Evolutionary conservation across 1,140 invertebrate species (phyloP), one percentile per base, ranked within the genome.

Genomic region (Drosophila albomicans): DNA sequence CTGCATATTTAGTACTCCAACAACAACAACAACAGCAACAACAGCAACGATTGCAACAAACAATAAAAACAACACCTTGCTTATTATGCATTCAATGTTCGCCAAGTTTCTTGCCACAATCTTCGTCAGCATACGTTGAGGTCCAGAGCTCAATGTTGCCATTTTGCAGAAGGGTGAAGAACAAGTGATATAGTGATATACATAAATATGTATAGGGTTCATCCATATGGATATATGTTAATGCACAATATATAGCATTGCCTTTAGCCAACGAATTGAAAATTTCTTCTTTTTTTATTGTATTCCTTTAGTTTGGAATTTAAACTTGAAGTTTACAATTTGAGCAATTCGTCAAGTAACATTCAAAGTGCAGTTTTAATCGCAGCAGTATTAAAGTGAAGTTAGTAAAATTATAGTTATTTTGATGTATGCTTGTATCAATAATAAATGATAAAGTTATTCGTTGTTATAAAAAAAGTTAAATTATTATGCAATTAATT

Each of bases 141-240:
- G 5, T 32, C 5, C 32, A 32, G 5, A 32, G 35, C 35, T 43
- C 41, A 43, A 4, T 43, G 41, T n/a, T 43, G 41, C 41, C 11
- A 5, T n/a, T n/a, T 13, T 25, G 20, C 20, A 25, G 41, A 5
- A 43, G n/a, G 41, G 11, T 43, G 41, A 43, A 13, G 41, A 43
- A 13, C 41, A n/a, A n/a, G n/a, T n/a, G 41, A 43, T 13, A n/a
- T 43, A 43, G 3, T 13, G 8, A 10, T 35, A 10, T 8, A 35
- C 35, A 35, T 35, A 35, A 7, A 35, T 35, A 35, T 35, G 8
- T 8, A 13, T 7, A 43, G n/a, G 13, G n/a, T n/a, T 43, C 41
- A 43, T 43, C n/a, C 41, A 43, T 43, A 43, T 43, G 41, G 11
- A 43, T 43, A 13, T 43, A 43, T 43, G 41, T 43, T 13, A 43